Evolutionary conservation across 2,888 invertebrate genomes (phyloP), one percentile per base, ranked within the genome.

Genomic region (Trissonchulus sp.): DNA sequence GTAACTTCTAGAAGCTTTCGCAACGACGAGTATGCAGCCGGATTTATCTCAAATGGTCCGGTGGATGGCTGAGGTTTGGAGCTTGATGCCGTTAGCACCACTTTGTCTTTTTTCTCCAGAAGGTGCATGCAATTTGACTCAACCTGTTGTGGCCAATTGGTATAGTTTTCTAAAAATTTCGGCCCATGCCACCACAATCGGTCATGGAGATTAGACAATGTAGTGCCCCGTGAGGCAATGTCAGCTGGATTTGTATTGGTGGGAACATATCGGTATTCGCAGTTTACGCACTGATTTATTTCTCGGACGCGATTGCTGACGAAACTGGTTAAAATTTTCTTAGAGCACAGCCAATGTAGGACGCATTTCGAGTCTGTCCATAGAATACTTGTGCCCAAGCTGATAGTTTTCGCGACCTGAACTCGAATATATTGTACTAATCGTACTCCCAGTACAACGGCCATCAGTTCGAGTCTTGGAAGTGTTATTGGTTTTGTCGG

Each of bases 231-330:
- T 35, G 15, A 80, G 1, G 79, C 77, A 15, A 78, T 73, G 75
- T 83, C 83, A 1, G 82, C 83, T 1, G 82, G 81, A 76, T 82
- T 83, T 0, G 78, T 75, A 33, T 77, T 63, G 0, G 80, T 76
- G 1, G 68, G 38, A 30, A 81, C 80, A 71, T 82, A 78, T 33
- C 76, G 77, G 78, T 81, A 80, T 35, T 65, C n/a, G 15, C 75
- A 73, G n/a, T 36, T 36, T 2, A 77, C 74, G 3, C 48, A 28
- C 1, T 63, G 74, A 23, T 77, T 71, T 33, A 82, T 81, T 31
- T 79, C 77, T 18, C 77, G 72, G 8, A 81, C 75, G 1, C 81
- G 75, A 68, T 81, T 81, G 1, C 71, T 68, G 0, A 81, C 78
- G 74, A 79, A 80, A 1, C 77, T 60, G 15, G 74, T 63, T n/a